Base-by-base conservation (phyloP, 2,888 invertebrate genomes). In the Plebejus argus region DNA sequence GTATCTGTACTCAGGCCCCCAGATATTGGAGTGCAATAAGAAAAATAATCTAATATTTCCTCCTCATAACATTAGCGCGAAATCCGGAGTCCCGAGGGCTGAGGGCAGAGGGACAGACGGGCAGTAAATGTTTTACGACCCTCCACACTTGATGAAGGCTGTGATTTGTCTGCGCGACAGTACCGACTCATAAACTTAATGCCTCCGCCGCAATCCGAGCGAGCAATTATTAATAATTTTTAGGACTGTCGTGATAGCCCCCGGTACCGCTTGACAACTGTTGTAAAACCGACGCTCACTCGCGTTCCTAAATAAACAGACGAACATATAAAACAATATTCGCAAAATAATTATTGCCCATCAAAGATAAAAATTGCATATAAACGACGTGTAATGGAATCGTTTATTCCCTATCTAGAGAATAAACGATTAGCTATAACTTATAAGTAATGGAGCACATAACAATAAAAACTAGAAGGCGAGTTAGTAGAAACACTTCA, bases 401-500 rank as follows among this genome's bases (percentile, higher is more conserved):
- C 18, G n/a, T 8, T 58, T n/a, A n/a, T 5, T 58, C 20, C 3
- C 10, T 58, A 58, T 58, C n/a, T 66, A 20, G 58, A 58, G 61
- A 66, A 61, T 20, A 20, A 66, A 12, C 28, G 18, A 6, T 28
- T 33, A 28, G 28, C 15, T 15, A 28, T 66, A 66, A 66, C 28
- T 66, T 15, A 28, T 66, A 66, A 66, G 15, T 66, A 66, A 33
- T 28, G 15, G 28, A 1, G 28, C 5, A 66, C 66, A 66, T 66
- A 66, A 66, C 66, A 66, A 66, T 66, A 66, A 33, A 33, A 66
- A 33, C 28, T 66, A 66, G 15, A 6, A 15, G 28, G 28, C 61
- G 61, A 61, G 28, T 66, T 66, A 66, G 66, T 66, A 66, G 66
- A 66, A 66, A 28, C 66, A 66, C 66, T 66, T 66, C 66, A 33